Base-by-base conservation (phyloP, 2,113 vertebrate genomes). In the Tachycineta bicolor region DNA sequence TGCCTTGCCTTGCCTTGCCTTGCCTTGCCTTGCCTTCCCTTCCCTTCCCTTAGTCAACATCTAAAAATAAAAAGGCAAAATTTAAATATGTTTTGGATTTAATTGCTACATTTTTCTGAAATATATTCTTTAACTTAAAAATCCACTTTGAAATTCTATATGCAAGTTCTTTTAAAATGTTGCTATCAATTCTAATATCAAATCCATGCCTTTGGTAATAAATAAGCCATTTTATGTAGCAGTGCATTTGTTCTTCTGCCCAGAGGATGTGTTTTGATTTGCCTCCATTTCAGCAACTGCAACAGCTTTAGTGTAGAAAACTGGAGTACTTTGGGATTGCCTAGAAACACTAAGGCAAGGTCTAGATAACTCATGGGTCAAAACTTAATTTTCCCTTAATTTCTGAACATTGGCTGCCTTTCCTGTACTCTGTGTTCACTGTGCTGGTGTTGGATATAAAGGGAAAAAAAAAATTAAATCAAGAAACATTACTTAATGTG, bases 71-170 rank as follows among this genome's bases (percentile, higher is more conserved):
- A 78, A 55, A 87, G 12, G 12, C 2, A 65, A 76, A 73, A 75
- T 58, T 28, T 7, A 58, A 63, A 58, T 37, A 17, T 0, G 0
- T 7, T 41, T 78, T 58, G 2, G 5, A 43, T 65, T 69, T 77
- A 18, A 52, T 20, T 70, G 9, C 20, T 67, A 12, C 2, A 8
- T 87, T 81, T 89, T 83, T 73, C 21, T 67, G 21, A 60, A 69
- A 46, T 1, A 3, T 19, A 21, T 43, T 71, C 56, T 75, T 75
- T 17, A 24, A 29, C 22, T 56, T 69, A n/a, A 90, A 95, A 83
- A 43, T 12, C 10, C 2, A 18, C 47, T 60, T 56, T 71, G 29
- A 71, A 67, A 68, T 71, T 43, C 25, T 59, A 37, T 24, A 14
- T 1, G 7, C 14, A 75, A 68, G 15, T 5, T 56, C 26, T 56